Conservation (phyloP, 2,888 invertebrate species). For the Encarsia formosa region DNA sequence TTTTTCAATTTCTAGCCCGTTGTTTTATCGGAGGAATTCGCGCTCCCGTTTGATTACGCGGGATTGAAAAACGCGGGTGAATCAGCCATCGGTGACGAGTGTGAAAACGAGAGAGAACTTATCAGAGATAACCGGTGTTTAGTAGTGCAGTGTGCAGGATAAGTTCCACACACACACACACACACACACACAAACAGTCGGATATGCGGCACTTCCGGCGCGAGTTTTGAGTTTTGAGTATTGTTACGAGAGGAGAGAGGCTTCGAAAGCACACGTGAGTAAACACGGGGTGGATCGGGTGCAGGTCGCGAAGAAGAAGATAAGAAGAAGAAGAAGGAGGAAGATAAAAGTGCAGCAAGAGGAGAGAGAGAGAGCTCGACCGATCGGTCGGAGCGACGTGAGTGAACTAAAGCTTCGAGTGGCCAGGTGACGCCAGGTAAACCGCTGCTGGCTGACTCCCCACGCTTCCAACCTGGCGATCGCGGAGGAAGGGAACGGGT, state of each 20-base stretch:
- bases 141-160: no score
- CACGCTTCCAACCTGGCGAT: no score
- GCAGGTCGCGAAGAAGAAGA: not conserved
- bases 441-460: slow-evolving; percentile 33
- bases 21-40: no score
- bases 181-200: not conserved
- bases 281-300: not conserved
- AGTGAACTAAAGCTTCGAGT: slow-evolving; percentile 49
- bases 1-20: no score
- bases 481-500: not conserved
- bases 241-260: not conserved
- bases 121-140: no score
- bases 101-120: no score
- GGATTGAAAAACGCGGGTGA: no score
- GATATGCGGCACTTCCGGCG: not conserved
- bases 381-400: slow-evolving; percentile 51
- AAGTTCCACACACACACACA: not conserved
- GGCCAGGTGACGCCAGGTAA: slow-evolving; percentile 51
- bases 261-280: no score
- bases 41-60: no score
- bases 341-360: slow-evolving; percentile 2
- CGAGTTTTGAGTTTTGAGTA: not conserved
- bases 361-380: slow-evolving; percentile 32
- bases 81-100: no score
- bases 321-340: not conserved